A percentile compares a stretch with the other conserved stretches of the same genome.
Evolutionary conservation across 2,888 invertebrate genomes (phyloP).

Genomic region (Aspidiotus destructor): DNA sequence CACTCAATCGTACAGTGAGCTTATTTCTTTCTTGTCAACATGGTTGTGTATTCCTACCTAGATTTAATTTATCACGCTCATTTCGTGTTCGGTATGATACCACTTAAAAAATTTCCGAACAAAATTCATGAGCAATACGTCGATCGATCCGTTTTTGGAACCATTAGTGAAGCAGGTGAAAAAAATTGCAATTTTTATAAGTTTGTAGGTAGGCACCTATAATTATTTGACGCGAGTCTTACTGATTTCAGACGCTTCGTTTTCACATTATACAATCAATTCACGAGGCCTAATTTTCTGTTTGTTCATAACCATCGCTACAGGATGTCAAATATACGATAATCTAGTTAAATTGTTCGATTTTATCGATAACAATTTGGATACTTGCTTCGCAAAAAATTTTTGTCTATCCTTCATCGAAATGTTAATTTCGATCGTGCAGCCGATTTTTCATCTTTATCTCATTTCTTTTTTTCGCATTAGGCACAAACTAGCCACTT

Average conservation of each 20-base stretch:
- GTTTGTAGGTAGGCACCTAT: no score
- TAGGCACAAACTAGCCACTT: not conserved
- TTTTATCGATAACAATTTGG: constrained; percentile 10
- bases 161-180: no score
- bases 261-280: not conserved
- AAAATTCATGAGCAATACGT: no score
- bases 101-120: no score
- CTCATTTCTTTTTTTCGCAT: not conserved
- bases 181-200: no score
- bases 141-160: no score
- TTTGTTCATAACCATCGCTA: not conserved
- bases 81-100: no score
- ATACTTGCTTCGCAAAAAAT: constrained; percentile 24
- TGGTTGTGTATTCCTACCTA: no score
- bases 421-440: constrained; percentile 9
- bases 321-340: not conserved
- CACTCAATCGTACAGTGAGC: no score
- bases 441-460: constrained; percentile 8
- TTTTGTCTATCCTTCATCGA: constrained; percentile 23
- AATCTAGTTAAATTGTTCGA: not conserved
- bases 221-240: no score
- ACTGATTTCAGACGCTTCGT: not conserved
- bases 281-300: constrained; percentile 10
- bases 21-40: no score
- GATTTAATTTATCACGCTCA: no score